Base-by-base conservation (phyloP, 2,797 vertebrate genomes). In the Otolemur crassicaudatus region DNA sequence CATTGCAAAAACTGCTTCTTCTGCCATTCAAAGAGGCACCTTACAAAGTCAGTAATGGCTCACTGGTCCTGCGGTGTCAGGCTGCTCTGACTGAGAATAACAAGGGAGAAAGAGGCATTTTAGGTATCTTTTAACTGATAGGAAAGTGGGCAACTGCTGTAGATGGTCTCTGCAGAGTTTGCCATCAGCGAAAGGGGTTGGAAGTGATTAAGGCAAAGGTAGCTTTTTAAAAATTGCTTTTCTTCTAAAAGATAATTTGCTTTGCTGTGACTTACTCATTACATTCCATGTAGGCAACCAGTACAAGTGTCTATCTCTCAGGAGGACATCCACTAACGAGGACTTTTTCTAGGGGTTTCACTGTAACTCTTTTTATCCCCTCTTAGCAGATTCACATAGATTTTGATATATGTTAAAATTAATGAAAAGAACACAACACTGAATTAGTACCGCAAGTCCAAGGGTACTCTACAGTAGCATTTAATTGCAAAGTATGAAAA, bases 21-120 rank as follows among this genome's bases (percentile, higher is more conserved):
- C 19, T 96, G 8, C 65, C 65, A 73, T 86, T 95, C 69, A 92
- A 27, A 94, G 65, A 85, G 69, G 58, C 60, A 43, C 46, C 56
- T 93, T 77, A 63, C 69, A 31, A 88, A 90, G 60, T 85, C 87
- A 70, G 34, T 73, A 60, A 69, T 34, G 69, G 34, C 43, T 27
- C 17, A 8, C 13, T n/a, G 75, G 53, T 88, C 80, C 49, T 82
- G 3, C 22, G 0, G 0, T 23, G 31, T 70, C 75, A 61, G 65
- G 53, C 43, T 91, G 19, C 63, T 73, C 85, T 91, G 72, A 90
- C 69, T 90, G 73, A 79, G 73, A 96, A 90, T 43, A 82, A 40
- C 65, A 76, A 83, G 7, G 29, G 13, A 40, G 31, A 84, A 85
- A 14, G 25, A 93, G 40, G 37, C 27, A 16, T 63, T 86, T 91